Base-by-base conservation (phyloP, 2,888 invertebrate species). In the Eueremaeus valkanovi region DNA sequence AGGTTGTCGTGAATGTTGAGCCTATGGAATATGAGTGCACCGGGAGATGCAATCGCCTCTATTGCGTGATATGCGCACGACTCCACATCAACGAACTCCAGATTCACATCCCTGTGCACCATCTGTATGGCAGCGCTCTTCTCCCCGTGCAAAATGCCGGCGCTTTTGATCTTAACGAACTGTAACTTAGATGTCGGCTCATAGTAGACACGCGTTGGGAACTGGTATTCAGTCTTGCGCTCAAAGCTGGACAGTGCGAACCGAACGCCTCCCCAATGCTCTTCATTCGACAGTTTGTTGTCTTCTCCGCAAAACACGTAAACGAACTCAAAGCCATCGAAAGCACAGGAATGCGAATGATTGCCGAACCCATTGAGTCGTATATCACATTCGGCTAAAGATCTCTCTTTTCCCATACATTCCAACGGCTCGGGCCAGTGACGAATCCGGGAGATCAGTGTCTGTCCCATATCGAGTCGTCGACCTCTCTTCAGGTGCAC, bases 261-360 rank as follows among this genome's bases (percentile, higher is more conserved):
- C 77, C 97, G 87, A 78, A 99, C 89, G 45, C 98, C 98, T 58
- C 98, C 99, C 99, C 99, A 99, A 82, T 94, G 93, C 70, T 91
- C 72, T 16, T 73, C 75, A 42, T 72, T 33, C 5, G 72, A 29
- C 18, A 77, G n/a, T 55, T 77, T 76, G 49, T 80, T 79, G 1
- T 80, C 78, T 55, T 74, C 55, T 0, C 93, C 94, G 82, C 99
- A 99, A 80, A 92, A 90, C 21, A 99, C 89, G 82, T 96, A 99
- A 0, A 98, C 93, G 82, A 93, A 99, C 75, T 85, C 84, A 63
- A 91, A 88, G 1, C 90, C 90, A 83, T 95, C 90, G 92, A 94
- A 95, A 80, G 89, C 89, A 81, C 96, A 96, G 80, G 89, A 89
- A 83, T 93, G 90, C 75, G 89, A 86, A 79, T 92, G 91, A 33